A percentile compares a stretch with the other conserved stretches of the same genome.
Conservation (phyloP, 2,113 vertebrate genomes). For the Calyptomena viridis region DNA sequence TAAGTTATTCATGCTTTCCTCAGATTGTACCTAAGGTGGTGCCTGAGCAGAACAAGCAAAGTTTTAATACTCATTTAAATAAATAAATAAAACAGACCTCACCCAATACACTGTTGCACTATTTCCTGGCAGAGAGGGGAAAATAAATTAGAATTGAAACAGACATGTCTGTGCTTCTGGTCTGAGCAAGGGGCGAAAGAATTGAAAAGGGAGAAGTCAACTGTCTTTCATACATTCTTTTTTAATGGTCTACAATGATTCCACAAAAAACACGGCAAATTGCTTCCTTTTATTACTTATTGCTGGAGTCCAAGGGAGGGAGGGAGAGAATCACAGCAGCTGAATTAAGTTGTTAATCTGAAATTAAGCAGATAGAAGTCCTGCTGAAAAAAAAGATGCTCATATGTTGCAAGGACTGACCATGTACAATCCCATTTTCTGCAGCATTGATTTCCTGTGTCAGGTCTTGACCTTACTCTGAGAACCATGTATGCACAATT, state of each 20-base stretch:
- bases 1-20: background rate
- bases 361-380: background rate
- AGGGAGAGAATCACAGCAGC: background rate
- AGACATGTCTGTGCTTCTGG: background rate
- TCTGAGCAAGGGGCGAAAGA: background rate
- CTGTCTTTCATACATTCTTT: background rate
- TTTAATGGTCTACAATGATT: background rate
- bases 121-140: background rate
- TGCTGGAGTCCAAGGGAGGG: background rate
- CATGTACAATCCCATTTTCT: background rate
- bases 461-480: background rate
- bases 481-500: background rate
- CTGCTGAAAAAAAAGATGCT: background rate
- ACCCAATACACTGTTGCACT: background rate
- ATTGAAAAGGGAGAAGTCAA: background rate
- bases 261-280: background rate
- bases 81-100: background rate
- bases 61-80: background rate
- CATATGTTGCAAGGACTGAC: background rate
- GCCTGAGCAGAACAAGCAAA: background rate
- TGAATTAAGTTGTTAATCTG: background rate
- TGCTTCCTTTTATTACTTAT: background rate
- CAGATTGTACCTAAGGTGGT: background rate
- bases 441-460: background rate
- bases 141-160: background rate